These are phyloP conservation scores for Plestiodon gilberti DNA, from an alignment of 2,113 vertebrate species.

Conservation along the genomic window DNA sequence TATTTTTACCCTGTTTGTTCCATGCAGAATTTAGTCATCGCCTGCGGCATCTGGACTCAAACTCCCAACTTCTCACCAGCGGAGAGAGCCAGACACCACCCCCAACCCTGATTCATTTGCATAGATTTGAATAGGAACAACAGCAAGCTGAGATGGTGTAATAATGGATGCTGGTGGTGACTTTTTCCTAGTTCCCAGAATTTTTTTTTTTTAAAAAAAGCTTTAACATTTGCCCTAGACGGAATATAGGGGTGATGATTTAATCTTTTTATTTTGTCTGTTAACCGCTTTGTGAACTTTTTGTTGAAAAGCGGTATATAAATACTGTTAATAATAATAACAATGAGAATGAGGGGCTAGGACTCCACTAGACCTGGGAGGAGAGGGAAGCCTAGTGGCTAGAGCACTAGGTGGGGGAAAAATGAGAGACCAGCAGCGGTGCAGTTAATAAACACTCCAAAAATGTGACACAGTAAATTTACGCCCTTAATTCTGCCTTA, in stretches of 20 bases:
- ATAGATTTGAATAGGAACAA: slow-evolving; percentile 19
- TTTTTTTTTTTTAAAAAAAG: neutral
- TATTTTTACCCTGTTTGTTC: slow-evolving; percentile 34
- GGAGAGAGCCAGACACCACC: slow-evolving; percentile 12
- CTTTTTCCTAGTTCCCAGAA: neutral
- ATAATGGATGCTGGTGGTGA: no score
- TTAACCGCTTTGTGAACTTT: no score
- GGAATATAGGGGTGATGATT: neutral
- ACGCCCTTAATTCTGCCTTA: neutral
- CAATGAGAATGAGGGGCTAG: neutral
- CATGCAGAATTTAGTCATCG: slow-evolving; percentile 20
- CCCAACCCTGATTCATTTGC: slow-evolving; percentile 6
- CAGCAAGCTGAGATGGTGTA: neutral
- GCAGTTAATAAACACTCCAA: neutral
- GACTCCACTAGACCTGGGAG: neutral
- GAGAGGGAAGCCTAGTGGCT: neutral
- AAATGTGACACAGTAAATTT: neutral
- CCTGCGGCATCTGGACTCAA: slow-evolving; percentile 27
- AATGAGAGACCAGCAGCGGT: no score
- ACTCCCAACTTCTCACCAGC: slow-evolving; percentile 21
- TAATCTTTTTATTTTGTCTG: no score
- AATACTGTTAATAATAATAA: no score
- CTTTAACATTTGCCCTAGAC: no score
- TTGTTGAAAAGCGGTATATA: no score
- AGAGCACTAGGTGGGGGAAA: no score